Evolutionary conservation across 2,797 vertebrate genomes (phyloP).

Genomic region (Masticophis lateralis): DNA sequence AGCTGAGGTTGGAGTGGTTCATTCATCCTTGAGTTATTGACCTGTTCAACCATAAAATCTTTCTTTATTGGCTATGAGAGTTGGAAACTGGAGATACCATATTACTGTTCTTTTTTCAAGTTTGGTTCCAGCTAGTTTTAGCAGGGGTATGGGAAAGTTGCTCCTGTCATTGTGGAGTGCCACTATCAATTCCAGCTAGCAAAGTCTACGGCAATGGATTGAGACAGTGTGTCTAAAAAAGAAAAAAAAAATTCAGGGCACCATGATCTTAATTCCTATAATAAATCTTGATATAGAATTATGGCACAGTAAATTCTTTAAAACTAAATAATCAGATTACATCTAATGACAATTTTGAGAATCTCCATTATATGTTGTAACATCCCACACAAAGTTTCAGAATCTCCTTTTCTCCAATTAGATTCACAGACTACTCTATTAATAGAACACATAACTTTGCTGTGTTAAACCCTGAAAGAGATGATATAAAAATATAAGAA

Average conservation of each 20-base stretch:
- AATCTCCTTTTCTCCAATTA: constrained; percentile 6
- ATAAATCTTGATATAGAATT: neutral
- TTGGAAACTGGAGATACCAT: neutral
- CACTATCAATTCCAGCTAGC: neutral
- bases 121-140: neutral
- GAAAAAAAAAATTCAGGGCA: neutral
- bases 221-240: neutral
- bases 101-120: neutral
- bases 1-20: neutral
- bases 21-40: neutral
- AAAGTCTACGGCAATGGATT: neutral
- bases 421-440: neutral
- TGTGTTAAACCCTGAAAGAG: neutral
- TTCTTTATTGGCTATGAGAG: neutral
- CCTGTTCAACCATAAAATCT: neutral
- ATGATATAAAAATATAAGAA: neutral
- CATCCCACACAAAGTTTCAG: neutral
- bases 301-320: neutral
- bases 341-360: neutral
- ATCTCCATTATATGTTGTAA: neutral
- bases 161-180: neutral
- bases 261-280: neutral
- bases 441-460: neutral
- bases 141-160: neutral
- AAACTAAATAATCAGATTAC: neutral